Base-by-base conservation (phyloP, 1,140 invertebrate species). In the Drosophila sturtevanti region DNA sequence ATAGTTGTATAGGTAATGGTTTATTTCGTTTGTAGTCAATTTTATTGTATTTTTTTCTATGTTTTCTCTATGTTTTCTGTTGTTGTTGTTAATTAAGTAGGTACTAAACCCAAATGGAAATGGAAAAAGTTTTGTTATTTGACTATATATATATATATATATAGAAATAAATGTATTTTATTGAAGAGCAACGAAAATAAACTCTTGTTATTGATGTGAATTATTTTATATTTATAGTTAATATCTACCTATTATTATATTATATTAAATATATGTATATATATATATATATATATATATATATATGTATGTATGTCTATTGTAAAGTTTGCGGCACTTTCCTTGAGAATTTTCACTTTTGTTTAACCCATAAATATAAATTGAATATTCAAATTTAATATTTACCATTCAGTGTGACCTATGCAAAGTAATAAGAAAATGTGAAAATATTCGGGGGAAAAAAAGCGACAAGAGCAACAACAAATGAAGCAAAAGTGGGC, bases 341-440 rank as follows among this genome's bases (percentile, higher is more conserved):
- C n/a, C n/a, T n/a, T n/a, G n/a, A n/a, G n/a, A n/a, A 48, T 48
- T 48, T 48, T 48, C 41, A 21, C 16, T 48, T 48, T 48, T 18
- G 3, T 48, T 48, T 48, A 21, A 9, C 9, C 1, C 12, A 48
- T 48, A 21, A 48, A 48, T 48, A 35, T 41, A 48, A 21, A 48
- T 48, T 16, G 41, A 48, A 21, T 48, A 48, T 48, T 21, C 41
- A 48, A 48, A 48, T 48, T 48, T 48, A 48, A 48, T 48, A 48
- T 48, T n/a, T 55, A 55, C 58, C 61, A 61, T 48, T 64, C 60
- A 68, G 54, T 62, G 59, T 72, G 11, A 16, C 5, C 16, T 10
- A 21, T 14, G 16, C 14, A 58, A 78, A 76, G 64, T 56, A 62
- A 66, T 69, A 77, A 77, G 77, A 79, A 77, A 79, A 77, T 79